Evolutionary conservation across 2,797 vertebrate genomes (phyloP), one percentile per base, ranked within the genome.

Genomic region (Melanotaenia parkinsoni): DNA sequence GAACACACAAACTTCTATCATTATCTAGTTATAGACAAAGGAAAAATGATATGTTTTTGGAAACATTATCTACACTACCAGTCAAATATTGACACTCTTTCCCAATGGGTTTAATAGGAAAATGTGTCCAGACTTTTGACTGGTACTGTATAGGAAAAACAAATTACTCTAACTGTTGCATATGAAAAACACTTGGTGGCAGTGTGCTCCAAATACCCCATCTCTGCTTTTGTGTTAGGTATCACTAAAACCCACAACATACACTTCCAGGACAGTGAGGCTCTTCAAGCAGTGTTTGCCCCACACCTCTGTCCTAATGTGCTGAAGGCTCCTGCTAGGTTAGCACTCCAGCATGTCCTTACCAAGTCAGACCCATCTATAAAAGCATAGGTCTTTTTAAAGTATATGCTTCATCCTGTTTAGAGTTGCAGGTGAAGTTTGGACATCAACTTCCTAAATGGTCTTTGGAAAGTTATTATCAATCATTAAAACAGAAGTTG

Each of bases 171-270:
- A n/a, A 9, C 45, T 51, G 51, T 28, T 84, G 13, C 74, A 74
- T 37, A 1, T 35, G 24, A 7, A 72, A 32, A 79, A 69, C 93
- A 90, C 89, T 80, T 70, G 92, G 79, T 88, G 91, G 90, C 91
- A 87, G 77, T 85, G 76, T 90, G 69, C 58, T 82, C 75, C 60
- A 78, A 51, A 71, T 43, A 35, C 64, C 28, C 38, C 40, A 4
- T 84, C 47, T 78, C 5, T 82, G 28, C 24, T 65, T 84, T 64
- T 72, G 37, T 82, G 70, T 61, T 60, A 99, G 98, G 97, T 78
- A 92, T 98, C 82, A 96, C 93, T n/a, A 99, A 96, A 95, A 98
- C 97, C 35, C 92, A 99, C 70, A 96, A 96, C 83, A 75, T 99
- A 60, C 73, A 54, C 4, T 99, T 95, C 92, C 95, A 97, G 86